Evolutionary conservation across 2,888 invertebrate genomes (phyloP), one percentile per base, ranked within the genome.

Genomic region (Griposia aprilina): DNA sequence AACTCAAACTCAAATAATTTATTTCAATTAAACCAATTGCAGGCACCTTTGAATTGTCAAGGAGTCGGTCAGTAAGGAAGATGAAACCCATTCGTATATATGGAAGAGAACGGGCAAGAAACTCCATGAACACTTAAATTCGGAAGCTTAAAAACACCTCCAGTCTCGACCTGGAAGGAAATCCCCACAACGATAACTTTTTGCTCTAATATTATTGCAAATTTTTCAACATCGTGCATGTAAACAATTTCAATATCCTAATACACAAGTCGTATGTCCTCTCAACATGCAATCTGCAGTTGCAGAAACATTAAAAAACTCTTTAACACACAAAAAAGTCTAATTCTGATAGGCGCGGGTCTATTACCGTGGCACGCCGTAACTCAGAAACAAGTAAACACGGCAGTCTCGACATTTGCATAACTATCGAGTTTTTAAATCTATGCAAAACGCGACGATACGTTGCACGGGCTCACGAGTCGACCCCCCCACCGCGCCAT

Each of bases 361-460:
- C 94, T 95, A 95, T 95, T 95, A 94, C 94, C 90, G 92, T 93
- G 93, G 93, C 94, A 94, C 94, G 93, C 93, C 95, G 96, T 96
- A 96, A 95, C 95, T 96, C 96, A 95, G 95, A 93, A 94, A 93
- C 95, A 94, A 95, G 96, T 94, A 96, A 96, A 96, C 96, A 96
- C 96, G 94, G 94, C 94, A 94, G 92, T 92, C 92, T 90, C 88
- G 90, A 90, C 93, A 96, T 97, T 97, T 94, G 96, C 96, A 97
- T 97, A 93, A 92, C 95, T 96, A 97, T 97, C 96, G 94, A 95
- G 91, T 97, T 97, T 96, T 96, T 96, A 95, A 96, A 97, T 96
- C 96, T 96, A 96, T 96, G 96, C 96, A 96, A 96, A 97, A 96
- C 94, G 94, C 94, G 94, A 94, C 96, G 96, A 96, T 96, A 96